Conservation (phyloP, 2,797 vertebrate genomes). For the Acanthiza pusilla region DNA sequence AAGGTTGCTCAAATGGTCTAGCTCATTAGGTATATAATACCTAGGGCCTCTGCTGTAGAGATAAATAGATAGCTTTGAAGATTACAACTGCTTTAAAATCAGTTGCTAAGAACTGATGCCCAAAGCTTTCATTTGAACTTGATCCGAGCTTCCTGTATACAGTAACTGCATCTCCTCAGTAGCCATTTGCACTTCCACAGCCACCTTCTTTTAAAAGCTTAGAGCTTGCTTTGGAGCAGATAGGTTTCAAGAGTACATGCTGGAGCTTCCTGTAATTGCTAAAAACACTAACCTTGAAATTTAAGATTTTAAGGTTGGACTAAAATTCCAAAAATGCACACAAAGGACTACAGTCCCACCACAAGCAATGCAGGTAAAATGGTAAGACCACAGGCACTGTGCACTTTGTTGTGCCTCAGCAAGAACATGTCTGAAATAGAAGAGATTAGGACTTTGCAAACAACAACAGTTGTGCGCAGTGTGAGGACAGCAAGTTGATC, state of each 20-base stretch:
- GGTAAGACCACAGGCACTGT: not conserved
- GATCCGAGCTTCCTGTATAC: slow-evolving; percentile 61
- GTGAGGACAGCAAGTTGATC: not conserved
- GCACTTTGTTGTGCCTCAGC: not conserved
- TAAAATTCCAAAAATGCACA: slow-evolving; percentile 21
- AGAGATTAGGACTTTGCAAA: not conserved
- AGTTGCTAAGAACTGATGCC: slow-evolving; percentile 47
- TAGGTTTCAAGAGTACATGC: slow-evolving; percentile 26
- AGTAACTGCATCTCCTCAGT: slow-evolving; percentile 55
- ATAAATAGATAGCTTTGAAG: slow-evolving; percentile 65
- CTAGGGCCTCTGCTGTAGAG: slow-evolving; percentile 12
- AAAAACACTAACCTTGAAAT: slow-evolving; percentile 50
- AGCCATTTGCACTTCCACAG: slow-evolving; percentile 36
- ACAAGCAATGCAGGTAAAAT: not conserved
- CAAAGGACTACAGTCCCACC: slow-evolving; percentile 45
- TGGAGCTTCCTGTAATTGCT: slow-evolving; percentile 55
- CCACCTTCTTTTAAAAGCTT: slow-evolving; percentile 47
- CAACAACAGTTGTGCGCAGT: not conserved
- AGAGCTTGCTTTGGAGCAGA: slow-evolving; percentile 28
- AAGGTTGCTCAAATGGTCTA: slow-evolving; percentile 24
- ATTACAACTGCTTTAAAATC: slow-evolving; percentile 55
- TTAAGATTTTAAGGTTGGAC: slow-evolving; percentile 40
- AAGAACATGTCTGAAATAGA: not conserved
- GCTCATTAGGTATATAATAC: slow-evolving; percentile 58
- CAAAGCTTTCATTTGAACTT: slow-evolving; percentile 63